These are phyloP conservation scores for Vesta saturnalis DNA, from an alignment of 2,888 invertebrate species.

Conservation along the genomic window DNA sequence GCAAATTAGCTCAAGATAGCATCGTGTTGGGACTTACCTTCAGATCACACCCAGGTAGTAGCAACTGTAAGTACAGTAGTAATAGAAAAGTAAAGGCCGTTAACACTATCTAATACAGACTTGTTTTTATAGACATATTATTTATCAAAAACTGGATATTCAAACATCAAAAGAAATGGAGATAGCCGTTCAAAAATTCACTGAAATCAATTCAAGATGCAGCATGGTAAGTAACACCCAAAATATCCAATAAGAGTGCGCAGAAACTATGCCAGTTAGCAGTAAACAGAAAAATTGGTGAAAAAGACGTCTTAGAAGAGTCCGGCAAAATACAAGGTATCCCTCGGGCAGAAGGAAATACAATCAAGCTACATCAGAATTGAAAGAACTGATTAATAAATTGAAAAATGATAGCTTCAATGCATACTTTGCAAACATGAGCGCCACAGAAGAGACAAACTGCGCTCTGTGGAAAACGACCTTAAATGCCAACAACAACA, in stretches of 20 bases:
- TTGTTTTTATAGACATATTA: background rate
- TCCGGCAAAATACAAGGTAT: no score
- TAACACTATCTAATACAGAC: constrained; percentile 1
- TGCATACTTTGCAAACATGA: background rate
- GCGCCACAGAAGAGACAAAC: background rate
- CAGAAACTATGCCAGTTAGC: no score
- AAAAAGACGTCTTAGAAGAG: no score
- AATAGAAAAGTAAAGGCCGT: constrained; percentile 12
- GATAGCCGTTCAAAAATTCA: no score
- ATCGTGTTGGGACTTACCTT: constrained; percentile 7
- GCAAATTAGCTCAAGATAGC: background rate
- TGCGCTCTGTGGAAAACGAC: no score
- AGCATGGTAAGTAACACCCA: no score
- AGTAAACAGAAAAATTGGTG: constrained; percentile 14
- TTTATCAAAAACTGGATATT: background rate
- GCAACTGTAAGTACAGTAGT: constrained; percentile 4
- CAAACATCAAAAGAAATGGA: constrained; percentile 10
- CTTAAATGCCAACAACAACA: no score
- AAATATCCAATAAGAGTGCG: no score
- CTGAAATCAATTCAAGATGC: no score
- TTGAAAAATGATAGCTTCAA: background rate
- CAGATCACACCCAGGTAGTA: constrained; percentile 1
- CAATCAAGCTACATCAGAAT: background rate
- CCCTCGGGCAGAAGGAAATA: background rate
- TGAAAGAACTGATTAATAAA: background rate